Conservation (phyloP, 2,113 vertebrate genomes). For the Melierax canorus region DNA sequence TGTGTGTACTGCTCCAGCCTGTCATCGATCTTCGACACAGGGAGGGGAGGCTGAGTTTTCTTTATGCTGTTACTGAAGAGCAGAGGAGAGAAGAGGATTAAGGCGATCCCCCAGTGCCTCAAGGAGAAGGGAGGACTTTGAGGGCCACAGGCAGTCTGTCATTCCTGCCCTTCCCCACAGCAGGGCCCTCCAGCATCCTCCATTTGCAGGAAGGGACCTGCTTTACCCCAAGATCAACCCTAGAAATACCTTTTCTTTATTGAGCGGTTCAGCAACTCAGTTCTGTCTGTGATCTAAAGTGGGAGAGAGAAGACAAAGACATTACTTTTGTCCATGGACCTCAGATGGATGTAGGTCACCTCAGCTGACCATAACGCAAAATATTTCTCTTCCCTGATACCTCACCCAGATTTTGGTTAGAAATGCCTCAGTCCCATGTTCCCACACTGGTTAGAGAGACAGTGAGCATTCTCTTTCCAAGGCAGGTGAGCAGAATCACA, state of each 20-base stretch:
- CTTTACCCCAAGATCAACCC: not conserved
- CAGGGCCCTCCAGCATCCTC: not conserved
- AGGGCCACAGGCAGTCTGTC: not conserved
- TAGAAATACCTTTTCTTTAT: conserved; percentile 83
- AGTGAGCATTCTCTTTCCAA: not conserved
- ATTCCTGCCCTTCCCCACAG: not conserved
- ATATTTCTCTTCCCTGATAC: not conserved
- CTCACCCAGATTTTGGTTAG: not conserved
- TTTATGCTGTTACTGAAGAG: conserved; percentile 76
- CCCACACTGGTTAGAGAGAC: not conserved
- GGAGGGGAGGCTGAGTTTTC: conserved; percentile 75
- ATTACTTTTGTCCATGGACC: not conserved
- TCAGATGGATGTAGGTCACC: not conserved
- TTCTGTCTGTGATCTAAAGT: conserved; percentile 82
- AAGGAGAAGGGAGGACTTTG: not conserved
- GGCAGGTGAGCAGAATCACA: not conserved
- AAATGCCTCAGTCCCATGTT: not conserved
- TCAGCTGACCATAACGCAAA: not conserved
- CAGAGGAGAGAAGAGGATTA: not conserved
- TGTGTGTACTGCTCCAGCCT: conserved; percentile 89
- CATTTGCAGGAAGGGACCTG: not conserved
- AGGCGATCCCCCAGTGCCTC: not conserved
- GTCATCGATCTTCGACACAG: conserved; percentile 85
- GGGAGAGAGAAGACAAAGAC: not conserved
- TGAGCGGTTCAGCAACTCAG: conserved; percentile 82